Conservation (phyloP, 2,888 invertebrate genomes). For the Parascotia fuliginaria region DNA sequence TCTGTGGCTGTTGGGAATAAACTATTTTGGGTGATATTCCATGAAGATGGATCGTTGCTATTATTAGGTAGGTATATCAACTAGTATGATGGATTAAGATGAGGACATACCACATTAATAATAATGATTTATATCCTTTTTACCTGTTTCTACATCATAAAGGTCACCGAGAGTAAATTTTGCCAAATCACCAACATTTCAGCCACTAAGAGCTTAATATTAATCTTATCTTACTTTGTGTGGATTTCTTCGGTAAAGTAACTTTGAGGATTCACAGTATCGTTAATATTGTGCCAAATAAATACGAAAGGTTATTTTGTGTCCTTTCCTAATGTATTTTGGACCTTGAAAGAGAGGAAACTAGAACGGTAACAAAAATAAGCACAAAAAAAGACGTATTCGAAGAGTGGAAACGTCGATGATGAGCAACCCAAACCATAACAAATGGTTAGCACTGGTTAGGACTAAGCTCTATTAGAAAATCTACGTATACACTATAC, state of each 20-base stretch:
- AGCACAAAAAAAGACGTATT: too few species aligned
- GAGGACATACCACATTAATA: neutral
- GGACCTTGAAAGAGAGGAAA: too few species aligned
- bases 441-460: too few species aligned
- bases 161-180: too few species aligned
- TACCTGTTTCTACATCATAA: neutral
- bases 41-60: neutral
- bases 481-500: too few species aligned
- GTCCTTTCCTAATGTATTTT: too few species aligned
- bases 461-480: too few species aligned
- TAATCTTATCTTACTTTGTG: neutral
- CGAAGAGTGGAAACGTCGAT: too few species aligned
- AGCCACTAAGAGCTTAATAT: neutral
- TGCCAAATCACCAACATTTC: constrained; percentile 1
- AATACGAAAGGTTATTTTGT: neutral
- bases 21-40: neutral
- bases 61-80: neutral
- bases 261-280: neutral
- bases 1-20: too few species aligned
- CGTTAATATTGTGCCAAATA: neutral
- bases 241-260: neutral
- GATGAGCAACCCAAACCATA: too few species aligned
- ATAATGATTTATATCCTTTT: neutral
- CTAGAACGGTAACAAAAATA: too few species aligned
- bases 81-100: neutral